A percentile compares a stretch with the other conserved stretches of the same genome.
Evolutionary conservation across 2,113 vertebrate species (phyloP).

Genomic region (Andinoacara biseriatus): DNA sequence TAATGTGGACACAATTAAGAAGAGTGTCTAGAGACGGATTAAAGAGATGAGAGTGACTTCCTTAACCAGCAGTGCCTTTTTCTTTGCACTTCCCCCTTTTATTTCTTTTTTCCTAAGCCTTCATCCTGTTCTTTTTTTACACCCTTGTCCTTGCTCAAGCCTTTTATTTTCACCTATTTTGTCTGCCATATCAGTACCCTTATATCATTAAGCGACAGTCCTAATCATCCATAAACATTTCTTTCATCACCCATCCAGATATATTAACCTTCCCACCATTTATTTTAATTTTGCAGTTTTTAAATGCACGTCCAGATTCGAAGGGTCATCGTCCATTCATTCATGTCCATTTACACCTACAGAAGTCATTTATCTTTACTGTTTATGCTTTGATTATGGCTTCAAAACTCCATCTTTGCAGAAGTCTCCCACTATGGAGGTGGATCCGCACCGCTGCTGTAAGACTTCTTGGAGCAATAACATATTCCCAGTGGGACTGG

Average conservation of each 20-base stretch:
- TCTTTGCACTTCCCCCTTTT: conserved; percentile 1
- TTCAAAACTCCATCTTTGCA: not conserved
- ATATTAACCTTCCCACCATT: conserved; percentile 40
- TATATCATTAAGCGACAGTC: not conserved
- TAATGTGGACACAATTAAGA: conserved; percentile 39
- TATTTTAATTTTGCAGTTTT: conserved; percentile 44
- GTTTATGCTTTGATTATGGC: not conserved
- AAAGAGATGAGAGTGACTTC: conserved; percentile 80
- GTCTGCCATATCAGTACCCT: not conserved
- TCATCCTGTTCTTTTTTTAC: not conserved
- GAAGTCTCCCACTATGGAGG: not conserved
- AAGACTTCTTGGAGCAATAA: not conserved
- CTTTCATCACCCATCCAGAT: conserved; percentile 25
- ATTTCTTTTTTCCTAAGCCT: not conserved
- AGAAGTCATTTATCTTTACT: not conserved
- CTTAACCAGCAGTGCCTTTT: not conserved
- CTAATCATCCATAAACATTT: conserved; percentile 3
- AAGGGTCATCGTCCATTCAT: conserved; percentile 1
- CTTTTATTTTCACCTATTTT: not conserved
- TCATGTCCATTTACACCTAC: conserved; percentile 32
- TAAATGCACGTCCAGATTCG: conserved; percentile 4
- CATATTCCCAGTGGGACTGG: not conserved
- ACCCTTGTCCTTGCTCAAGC: not conserved
- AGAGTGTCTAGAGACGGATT: conserved; percentile 82
- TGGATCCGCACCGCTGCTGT: not conserved